A percentile compares a stretch with the other conserved stretches of the same genome.
Evolutionary conservation across 1,140 invertebrate species (phyloP).

Genomic region (Leptopilina boulardi): DNA sequence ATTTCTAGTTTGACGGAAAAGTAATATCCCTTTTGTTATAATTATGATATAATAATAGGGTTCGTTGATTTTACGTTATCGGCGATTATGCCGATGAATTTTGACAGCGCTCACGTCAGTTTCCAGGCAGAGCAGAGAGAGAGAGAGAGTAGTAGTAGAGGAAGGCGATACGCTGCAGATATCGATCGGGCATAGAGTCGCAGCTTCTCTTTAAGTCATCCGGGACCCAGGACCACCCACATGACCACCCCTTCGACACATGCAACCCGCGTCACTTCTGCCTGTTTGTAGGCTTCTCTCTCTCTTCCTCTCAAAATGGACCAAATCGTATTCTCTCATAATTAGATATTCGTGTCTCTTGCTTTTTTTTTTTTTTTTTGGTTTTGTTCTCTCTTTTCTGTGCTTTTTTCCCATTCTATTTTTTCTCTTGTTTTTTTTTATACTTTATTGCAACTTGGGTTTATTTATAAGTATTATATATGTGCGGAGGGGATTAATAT

Average conservation of each 20-base stretch:
- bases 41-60: background rate
- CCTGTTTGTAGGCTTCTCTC: conserved; percentile 49
- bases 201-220: conserved; percentile 75
- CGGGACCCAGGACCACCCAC: conserved; percentile 57
- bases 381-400: background rate
- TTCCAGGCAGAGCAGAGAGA: conserved; percentile 39
- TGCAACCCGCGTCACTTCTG: conserved; percentile 49
- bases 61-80: background rate
- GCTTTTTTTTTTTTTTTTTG: too few relatives aligned
- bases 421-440: background rate
- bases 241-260: conserved; percentile 47
- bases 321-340: background rate
- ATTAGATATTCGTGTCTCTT: background rate
- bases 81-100: background rate
- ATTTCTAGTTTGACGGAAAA: too few relatives aligned
- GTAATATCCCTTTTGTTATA: too few relatives aligned
- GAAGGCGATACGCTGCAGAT: conserved; percentile 64
- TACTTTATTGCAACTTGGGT: background rate
- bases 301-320: conserved; percentile 12
- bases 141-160: too few relatives aligned
- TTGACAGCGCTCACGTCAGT: conserved; percentile 18
- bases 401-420: too few relatives aligned
- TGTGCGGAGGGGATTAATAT: too few relatives aligned
- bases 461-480: background rate
- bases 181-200: conserved; percentile 71